phyloP scores from a whole-genome alignment of 1,140 invertebrate species.

The Panagrolaimus sp. region DNA sequence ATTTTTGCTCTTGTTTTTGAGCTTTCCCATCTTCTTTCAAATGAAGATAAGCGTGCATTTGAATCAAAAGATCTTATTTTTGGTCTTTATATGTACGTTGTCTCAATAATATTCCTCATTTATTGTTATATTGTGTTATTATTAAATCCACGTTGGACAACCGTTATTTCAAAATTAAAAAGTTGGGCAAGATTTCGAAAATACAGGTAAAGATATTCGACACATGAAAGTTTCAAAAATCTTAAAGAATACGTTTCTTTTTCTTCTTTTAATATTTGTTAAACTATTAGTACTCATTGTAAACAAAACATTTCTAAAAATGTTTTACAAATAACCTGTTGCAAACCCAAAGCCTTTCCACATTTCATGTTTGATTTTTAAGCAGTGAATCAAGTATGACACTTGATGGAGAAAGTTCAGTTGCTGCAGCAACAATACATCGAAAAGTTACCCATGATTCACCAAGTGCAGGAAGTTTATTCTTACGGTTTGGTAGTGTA shows the following conservation, averaged over 20 bases:
- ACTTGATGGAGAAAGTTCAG: slow-evolving; percentile 24
- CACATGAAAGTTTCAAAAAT: neutral
- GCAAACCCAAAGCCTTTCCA: neutral
- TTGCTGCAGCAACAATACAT: slow-evolving; percentile 65
- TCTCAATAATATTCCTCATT: slow-evolving; percentile 86
- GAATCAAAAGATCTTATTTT: slow-evolving; percentile 64
- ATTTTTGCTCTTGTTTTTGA: slow-evolving; percentile 57
- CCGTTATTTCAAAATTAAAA: slow-evolving; percentile 34
- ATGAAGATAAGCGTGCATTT: slow-evolving; percentile 35
- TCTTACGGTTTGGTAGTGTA: slow-evolving; percentile 86
- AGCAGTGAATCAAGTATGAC: slow-evolving; percentile 12
- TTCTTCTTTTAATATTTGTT: slow-evolving; percentile 4
- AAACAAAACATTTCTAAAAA: slow-evolving; percentile 12
- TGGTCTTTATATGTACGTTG: slow-evolving; percentile 90
- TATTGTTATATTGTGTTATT: slow-evolving; percentile 94
- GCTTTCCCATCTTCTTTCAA: slow-evolving; percentile 47
- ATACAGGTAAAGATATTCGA: slow-evolving; percentile 23
- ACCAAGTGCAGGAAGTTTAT: slow-evolving; percentile 88
- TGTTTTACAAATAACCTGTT: neutral
- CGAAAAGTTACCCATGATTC: slow-evolving; percentile 85
- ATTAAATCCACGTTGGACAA: slow-evolving; percentile 71
- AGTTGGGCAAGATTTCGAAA: slow-evolving; percentile 16
- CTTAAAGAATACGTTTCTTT: neutral
- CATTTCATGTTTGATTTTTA: slow-evolving; percentile 6
- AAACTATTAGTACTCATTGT: slow-evolving; percentile 10